phyloP scores from a whole-genome alignment of 2,797 vertebrate species.

The Remorina albescens region DNA sequence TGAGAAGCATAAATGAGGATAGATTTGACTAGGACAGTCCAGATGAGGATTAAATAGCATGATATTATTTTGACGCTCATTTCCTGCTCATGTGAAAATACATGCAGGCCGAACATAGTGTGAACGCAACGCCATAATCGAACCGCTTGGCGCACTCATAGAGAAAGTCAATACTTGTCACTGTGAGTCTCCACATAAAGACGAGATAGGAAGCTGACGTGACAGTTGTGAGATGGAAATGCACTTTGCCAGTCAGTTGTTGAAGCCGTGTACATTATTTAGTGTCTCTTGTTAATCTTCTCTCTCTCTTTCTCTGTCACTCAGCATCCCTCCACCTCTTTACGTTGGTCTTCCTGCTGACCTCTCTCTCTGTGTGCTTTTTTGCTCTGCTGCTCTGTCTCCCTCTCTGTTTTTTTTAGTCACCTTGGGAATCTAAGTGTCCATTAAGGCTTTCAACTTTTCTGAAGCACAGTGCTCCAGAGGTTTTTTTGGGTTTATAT shows the following conservation, averaged over 20 bases:
- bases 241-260: conserved; percentile 43
- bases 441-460: conserved; percentile 75
- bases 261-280: conserved; percentile 50
- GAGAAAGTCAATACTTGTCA: conserved; percentile 19
- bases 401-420: conserved; percentile 63
- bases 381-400: conserved; percentile 48
- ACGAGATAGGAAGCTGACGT: conserved; percentile 19
- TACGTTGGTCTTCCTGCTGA: conserved; percentile 34
- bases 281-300: conserved; percentile 33
- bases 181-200: conserved; percentile 8
- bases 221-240: conserved; percentile 49
- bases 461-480: conserved; percentile 59
- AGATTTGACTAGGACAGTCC: too few species aligned
- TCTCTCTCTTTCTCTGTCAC: conserved; percentile 9
- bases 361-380: conserved; percentile 15
- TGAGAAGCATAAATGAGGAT: not conserved
- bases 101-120: conserved; percentile 4
- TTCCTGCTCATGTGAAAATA: too few species aligned
- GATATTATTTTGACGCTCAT: not conserved
- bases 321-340: conserved; percentile 15
- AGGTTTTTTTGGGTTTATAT: conserved; percentile 50
- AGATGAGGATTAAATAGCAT: not conserved
- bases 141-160: conserved; percentile 15
- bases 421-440: conserved; percentile 70
- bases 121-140: not conserved